Conservation (phyloP, 2,888 invertebrate genomes). For the Operophtera brumata region DNA sequence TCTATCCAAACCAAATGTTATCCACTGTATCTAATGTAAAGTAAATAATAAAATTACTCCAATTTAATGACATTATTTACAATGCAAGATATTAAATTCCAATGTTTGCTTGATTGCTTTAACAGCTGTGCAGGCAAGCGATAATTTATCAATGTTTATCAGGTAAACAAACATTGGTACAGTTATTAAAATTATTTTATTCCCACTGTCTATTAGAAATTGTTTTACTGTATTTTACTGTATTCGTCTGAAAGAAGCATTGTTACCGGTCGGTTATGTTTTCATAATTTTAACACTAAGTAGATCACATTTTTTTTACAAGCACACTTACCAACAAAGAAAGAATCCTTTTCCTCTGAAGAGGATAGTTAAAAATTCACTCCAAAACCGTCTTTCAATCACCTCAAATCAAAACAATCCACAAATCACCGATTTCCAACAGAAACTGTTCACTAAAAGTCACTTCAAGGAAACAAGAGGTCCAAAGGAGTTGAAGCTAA, state of each 20-base stretch:
- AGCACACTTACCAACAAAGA: conserved; percentile 12
- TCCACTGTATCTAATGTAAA: neutral
- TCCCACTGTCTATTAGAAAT: too few species aligned
- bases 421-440: conserved; percentile 56
- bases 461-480: conserved; percentile 54
- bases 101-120: neutral
- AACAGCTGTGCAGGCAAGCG: conserved; percentile 1
- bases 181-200: too few species aligned
- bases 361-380: conserved; percentile 27
- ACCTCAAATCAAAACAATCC: conserved; percentile 59
- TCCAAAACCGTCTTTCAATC: conserved; percentile 29
- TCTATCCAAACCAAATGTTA: too few species aligned
- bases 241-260: too few species aligned
- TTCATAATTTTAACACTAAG: neutral
- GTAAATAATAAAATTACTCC: neutral
- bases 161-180: too few species aligned
- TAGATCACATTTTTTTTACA: too few species aligned
- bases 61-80: neutral
- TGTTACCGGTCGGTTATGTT: too few species aligned
- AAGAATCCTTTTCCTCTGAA: conserved; percentile 22
- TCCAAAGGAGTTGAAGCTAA: conserved; percentile 13
- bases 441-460: conserved; percentile 57
- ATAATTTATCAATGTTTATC: neutral
- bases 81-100: neutral
- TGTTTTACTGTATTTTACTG: too few species aligned